A percentile compares a stretch with the other conserved stretches of the same genome.
These are phyloP conservation scores for Amphiprion percula DNA, from an alignment of 2,113 vertebrate genomes.

Conservation along the genomic window DNA sequence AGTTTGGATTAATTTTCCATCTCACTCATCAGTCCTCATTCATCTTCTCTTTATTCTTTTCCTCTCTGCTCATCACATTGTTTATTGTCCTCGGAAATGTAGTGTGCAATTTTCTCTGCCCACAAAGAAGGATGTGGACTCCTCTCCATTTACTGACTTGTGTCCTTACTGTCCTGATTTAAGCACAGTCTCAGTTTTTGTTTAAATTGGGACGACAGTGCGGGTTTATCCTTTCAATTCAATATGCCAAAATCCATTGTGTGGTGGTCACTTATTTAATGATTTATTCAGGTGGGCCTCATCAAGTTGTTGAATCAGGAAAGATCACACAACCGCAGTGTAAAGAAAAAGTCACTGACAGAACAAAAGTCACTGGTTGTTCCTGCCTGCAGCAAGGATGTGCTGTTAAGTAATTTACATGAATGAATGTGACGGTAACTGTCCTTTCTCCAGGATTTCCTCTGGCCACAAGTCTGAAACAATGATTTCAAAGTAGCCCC, in stretches of 20 bases:
- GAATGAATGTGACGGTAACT: no score
- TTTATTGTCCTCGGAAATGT: slow-evolving; percentile 12
- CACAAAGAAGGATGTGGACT: background rate
- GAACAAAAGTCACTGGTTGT: no score
- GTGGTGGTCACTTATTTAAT: background rate
- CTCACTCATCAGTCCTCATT: slow-evolving; percentile 22
- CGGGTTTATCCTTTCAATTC: background rate
- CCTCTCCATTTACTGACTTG: background rate
- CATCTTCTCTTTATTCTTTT: background rate
- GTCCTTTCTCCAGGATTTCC: no score
- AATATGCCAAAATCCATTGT: no score
- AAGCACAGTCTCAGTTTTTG: background rate
- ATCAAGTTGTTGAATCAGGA: background rate
- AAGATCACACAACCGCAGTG: background rate
- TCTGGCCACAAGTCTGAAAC: no score
- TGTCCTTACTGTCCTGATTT: background rate
- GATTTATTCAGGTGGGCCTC: background rate
- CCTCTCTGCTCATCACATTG: background rate
- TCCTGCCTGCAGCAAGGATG: no score
- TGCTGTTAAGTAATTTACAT: no score
- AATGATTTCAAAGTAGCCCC: no score
- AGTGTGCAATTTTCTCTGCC: background rate
- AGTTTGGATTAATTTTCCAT: slow-evolving; percentile 28
- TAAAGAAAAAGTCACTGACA: no score
- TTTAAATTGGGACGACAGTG: no score